These are phyloP conservation scores for Cabera pusaria DNA, from an alignment of 2,888 invertebrate genomes.

Conservation along the genomic window DNA sequence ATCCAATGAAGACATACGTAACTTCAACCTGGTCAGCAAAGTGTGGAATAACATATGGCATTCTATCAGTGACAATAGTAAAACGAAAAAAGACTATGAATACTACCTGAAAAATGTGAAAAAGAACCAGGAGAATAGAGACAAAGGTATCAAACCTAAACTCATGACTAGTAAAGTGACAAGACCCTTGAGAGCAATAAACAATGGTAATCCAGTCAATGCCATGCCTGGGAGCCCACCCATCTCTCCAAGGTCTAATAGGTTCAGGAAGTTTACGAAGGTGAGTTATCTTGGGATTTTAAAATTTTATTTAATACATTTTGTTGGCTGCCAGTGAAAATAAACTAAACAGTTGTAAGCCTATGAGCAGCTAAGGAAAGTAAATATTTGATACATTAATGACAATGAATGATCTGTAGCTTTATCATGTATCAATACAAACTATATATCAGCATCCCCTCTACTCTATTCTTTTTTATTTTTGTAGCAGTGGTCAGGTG, in stretches of 20 bases:
- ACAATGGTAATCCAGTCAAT: conserved; percentile 40
- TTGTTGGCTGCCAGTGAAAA: no score
- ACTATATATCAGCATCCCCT: no score
- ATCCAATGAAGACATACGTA: conserved; percentile 64
- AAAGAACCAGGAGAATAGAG: conserved; percentile 64
- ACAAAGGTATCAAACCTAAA: conserved; percentile 41
- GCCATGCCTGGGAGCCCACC: conserved; percentile 53
- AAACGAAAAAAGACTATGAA: conserved; percentile 51
- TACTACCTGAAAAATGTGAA: conserved; percentile 53
- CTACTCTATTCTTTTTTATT: no score
- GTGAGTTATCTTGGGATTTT: conserved; percentile 39
- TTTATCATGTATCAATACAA: no score
- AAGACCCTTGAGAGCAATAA: conserved; percentile 58
- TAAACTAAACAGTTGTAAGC: no score
- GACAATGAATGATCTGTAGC: no score
- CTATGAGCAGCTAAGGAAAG: no score
- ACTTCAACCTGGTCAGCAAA: conserved; percentile 64
- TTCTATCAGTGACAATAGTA: conserved; percentile 48
- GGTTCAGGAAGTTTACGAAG: conserved; percentile 67
- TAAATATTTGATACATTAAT: no score
- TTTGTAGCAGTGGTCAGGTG: no score
- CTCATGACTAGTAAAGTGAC: conserved; percentile 35
- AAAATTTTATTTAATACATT: no score
- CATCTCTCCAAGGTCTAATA: conserved; percentile 65
- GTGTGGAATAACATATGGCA: conserved; percentile 64